Base-by-base conservation (phyloP, 2,113 vertebrate genomes). In the Lasiurus borealis region DNA sequence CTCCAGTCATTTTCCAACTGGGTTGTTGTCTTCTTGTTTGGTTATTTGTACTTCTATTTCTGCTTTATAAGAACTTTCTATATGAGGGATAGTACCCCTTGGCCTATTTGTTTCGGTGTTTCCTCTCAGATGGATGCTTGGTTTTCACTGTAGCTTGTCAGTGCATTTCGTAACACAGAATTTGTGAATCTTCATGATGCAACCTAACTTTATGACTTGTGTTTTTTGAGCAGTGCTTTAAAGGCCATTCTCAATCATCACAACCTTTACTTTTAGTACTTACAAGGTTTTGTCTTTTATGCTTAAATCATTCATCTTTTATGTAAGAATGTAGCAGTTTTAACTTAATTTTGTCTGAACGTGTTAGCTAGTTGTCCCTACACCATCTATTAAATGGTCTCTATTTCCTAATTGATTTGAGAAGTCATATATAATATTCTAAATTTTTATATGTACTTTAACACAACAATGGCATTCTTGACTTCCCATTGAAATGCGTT, bases 231-330 rank as follows among this genome's bases (percentile, higher is more conserved):
- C 78, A 21, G 71, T 48, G 68, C 14, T 66, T 93, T 76, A 46
- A 75, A 81, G 36, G 66, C 36, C 23, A 23, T 83, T 76, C 27
- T 68, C 11, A 72, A 10, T 59, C 69, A 54, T 85, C n/a, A 2
- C 9, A 40, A 19, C 36, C 2, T 62, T 93, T 90, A 64, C 52
- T 90, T 93, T 85, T 1, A 34, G 15, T 16, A 59, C 48, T 68
- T 96, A 48, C 44, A 8, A 81, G 73, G 85, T 16, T 85, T 81
- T 85, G 68, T 46, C 40, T 85, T 84, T 69, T 81, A 44, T 92
- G 34, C 71, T 46, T 85, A 36, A 3, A 46, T 25, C 46, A 27
- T 85, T 89, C 5, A 15, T 84, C 19, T 69, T 77, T 50, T 64
- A 46, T 62, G 6, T 84, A 66, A n/a, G 48, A 84, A 73, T 23